Percentiles rank a stretch among this genome's conserved stretches.
These are phyloP conservation scores for Romanogobio albipinnatus DNA, from an alignment of 2,113 vertebrate species.

Conservation along the genomic window DNA sequence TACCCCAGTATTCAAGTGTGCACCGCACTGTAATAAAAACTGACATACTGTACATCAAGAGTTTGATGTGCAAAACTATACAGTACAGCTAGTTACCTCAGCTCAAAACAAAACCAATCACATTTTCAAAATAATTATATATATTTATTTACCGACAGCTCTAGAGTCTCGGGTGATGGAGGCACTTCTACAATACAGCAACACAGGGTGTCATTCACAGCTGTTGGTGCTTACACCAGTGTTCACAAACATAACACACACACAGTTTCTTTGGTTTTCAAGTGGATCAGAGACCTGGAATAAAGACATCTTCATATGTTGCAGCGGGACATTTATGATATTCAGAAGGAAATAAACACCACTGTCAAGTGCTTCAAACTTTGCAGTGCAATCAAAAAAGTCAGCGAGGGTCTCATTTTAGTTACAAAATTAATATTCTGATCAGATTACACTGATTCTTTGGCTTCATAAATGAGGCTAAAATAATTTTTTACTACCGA, in stretches of 20 bases:
- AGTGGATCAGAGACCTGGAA: not conserved
- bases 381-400: not conserved
- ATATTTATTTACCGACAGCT: not conserved
- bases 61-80: not conserved
- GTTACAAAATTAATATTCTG: not conserved
- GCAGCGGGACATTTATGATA: not conserved
- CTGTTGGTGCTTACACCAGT: not conserved
- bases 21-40: too few species aligned
- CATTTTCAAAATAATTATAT: conserved; percentile 12
- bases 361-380: conserved; percentile 3
- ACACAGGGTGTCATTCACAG: conserved; percentile 6
- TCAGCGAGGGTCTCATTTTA: not conserved
- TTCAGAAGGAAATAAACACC: not conserved
- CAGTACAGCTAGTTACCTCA: not conserved
- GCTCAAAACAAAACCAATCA: not conserved
- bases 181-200: conserved; percentile 31
- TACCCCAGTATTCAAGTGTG: too few species aligned
- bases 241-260: conserved; percentile 14
- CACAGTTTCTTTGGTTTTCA: not conserved
- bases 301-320: not conserved
- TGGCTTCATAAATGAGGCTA: conserved; percentile 19
- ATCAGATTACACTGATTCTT: conserved; percentile 16
- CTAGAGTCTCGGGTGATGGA: not conserved
- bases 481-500: not conserved
- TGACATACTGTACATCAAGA: not conserved